Evolutionary conservation across 1,140 invertebrate genomes (phyloP).

Genomic region (Antheraea pernyi): DNA sequence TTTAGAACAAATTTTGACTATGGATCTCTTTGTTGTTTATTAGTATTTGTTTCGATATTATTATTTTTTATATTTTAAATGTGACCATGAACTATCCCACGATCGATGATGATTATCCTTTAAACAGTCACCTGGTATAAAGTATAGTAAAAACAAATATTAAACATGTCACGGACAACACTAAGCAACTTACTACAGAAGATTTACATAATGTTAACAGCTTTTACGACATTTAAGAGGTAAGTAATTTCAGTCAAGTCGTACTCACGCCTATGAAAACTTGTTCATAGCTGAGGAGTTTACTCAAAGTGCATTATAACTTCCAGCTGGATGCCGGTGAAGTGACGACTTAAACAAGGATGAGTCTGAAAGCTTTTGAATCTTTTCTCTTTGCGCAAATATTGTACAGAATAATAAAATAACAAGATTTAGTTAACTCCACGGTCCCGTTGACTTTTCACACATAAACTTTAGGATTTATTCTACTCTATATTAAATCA

Average conservation of each 20-base stretch:
- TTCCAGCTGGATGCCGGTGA: slow-evolving; percentile 29
- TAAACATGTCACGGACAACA: background rate
- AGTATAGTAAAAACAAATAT: no score
- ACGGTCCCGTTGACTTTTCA: background rate
- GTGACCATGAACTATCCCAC: no score
- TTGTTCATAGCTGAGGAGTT: slow-evolving; percentile 40
- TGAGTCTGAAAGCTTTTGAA: slow-evolving; percentile 37
- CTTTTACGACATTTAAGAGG: background rate
- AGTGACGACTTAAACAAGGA: slow-evolving; percentile 32
- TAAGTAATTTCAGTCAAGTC: slow-evolving; percentile 11
- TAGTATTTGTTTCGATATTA: no score
- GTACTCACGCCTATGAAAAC: slow-evolving; percentile 31
- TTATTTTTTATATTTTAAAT: no score
- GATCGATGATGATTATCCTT: no score
- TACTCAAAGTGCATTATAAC: slow-evolving; percentile 48
- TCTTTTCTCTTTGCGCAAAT: slow-evolving; percentile 29
- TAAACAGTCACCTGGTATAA: no score
- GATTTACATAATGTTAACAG: background rate
- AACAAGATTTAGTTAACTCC: slow-evolving; percentile 6
- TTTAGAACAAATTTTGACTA: no score
- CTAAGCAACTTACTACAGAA: background rate
- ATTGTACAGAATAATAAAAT: slow-evolving; percentile 25
- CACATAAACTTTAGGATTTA: background rate
- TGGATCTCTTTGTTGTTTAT: no score
- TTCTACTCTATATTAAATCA: no score